phyloP scores from a whole-genome alignment of 2,888 invertebrate genomes.

The Mechanitis mazaeus region DNA sequence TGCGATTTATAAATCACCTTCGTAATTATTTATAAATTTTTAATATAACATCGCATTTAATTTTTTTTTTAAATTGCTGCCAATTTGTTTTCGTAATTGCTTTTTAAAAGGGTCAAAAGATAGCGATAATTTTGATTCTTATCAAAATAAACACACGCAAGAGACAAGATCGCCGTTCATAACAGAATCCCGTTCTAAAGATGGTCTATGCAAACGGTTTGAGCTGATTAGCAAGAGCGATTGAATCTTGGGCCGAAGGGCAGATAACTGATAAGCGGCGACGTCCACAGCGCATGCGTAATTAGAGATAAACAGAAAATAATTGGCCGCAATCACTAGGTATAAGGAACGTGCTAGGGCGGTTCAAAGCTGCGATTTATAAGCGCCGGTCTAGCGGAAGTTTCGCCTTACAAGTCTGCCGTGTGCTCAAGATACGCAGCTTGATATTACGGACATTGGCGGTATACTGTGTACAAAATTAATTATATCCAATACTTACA shows the following conservation, averaged over 20 bases:
- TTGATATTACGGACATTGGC: constrained; percentile 14
- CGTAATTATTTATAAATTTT: not conserved
- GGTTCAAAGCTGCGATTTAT: constrained; percentile 37
- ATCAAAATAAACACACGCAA: constrained; percentile 1
- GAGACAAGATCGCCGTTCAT: constrained; percentile 17
- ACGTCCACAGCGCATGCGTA: constrained; percentile 74
- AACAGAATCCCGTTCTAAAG: constrained; percentile 35
- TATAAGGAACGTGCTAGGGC: constrained; percentile 59
- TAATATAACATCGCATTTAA: not conserved
- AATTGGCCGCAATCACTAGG: constrained; percentile 74
- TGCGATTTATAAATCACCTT: too few relatives aligned
- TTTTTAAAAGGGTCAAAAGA: not conserved
- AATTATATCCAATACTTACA: not conserved
- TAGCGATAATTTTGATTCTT: not conserved
- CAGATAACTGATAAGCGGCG: constrained; percentile 68
- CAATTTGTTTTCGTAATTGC: not conserved
- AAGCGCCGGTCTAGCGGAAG: constrained; percentile 45
- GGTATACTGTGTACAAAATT: constrained; percentile 7
- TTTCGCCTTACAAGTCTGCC: constrained; percentile 29
- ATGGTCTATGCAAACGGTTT: constrained; percentile 63
- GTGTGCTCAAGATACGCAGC: constrained; percentile 18
- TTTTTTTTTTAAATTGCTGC: not conserved
- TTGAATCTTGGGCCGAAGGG: constrained; percentile 73
- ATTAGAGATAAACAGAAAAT: constrained; percentile 77
- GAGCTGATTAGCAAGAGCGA: constrained; percentile 68